phyloP scores from a whole-genome alignment of 2,888 invertebrate genomes.

The Pollenia amentaria region DNA sequence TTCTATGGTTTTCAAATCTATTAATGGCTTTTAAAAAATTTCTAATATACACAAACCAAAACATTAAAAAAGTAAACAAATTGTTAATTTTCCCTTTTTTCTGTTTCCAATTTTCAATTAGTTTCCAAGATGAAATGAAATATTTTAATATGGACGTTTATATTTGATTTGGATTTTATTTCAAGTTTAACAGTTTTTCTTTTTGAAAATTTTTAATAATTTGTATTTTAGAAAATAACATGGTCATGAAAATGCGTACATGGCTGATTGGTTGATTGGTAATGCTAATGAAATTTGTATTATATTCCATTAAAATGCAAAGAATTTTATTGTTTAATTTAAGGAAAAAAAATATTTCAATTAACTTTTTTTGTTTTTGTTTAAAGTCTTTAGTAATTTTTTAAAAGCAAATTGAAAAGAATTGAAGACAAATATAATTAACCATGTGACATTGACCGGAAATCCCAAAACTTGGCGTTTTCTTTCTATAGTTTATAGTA shows the following conservation, averaged over 20 bases:
- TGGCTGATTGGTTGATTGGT: not conserved
- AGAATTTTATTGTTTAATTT: slow-evolving; percentile 38
- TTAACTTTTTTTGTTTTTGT: slow-evolving; percentile 4
- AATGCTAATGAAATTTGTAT: not conserved
- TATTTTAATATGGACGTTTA: not conserved
- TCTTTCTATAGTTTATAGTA: too few species aligned
- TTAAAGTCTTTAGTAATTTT: not conserved
- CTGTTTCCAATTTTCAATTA: slow-evolving; percentile 18
- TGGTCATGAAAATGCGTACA: not conserved
- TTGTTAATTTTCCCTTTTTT: not conserved
- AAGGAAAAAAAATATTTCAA: not conserved
- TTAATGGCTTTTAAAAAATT: too few species aligned
- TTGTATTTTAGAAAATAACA: too few species aligned
- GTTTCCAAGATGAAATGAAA: not conserved
- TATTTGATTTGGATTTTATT: slow-evolving; percentile 15
- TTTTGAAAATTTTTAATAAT: too few species aligned
- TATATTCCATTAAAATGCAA: not conserved
- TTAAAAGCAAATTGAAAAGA: not conserved
- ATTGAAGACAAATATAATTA: not conserved
- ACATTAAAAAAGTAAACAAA: slow-evolving; percentile 29
- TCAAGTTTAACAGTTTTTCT: not conserved
- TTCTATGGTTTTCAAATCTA: too few species aligned
- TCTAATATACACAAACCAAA: not conserved
- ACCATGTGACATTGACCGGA: slow-evolving; percentile 58
- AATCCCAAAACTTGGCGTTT: slow-evolving; percentile 21